Evolutionary conservation across 2,797 vertebrate species (phyloP).

Genomic region (Octomys mimax): DNA sequence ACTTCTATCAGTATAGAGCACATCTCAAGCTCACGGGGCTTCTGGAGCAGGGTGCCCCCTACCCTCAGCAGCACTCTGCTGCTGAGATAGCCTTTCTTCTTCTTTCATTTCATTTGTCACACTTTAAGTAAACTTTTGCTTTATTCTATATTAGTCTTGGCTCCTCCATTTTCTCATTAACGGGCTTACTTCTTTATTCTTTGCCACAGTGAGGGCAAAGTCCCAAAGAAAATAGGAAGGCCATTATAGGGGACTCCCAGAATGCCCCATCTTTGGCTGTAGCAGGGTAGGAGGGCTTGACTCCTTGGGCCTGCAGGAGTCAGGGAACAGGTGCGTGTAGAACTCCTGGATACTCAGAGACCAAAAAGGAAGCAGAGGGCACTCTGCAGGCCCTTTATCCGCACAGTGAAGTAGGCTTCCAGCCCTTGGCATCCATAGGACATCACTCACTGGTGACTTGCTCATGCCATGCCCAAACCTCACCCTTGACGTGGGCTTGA

Average conservation of each 20-base stretch:
- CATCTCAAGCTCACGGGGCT: not conserved
- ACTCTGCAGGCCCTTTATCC: conserved; percentile 97
- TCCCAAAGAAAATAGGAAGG: not conserved
- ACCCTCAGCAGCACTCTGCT: not conserved
- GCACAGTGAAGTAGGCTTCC: conserved; percentile 92
- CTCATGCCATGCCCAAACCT: conserved; percentile 97
- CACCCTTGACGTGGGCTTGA: conserved; percentile 97
- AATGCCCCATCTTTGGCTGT: conserved; percentile 81
- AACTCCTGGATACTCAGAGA: too few species aligned
- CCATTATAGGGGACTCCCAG: not conserved
- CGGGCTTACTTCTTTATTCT: not conserved
- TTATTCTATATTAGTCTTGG: not conserved
- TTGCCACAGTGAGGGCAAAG: not conserved
- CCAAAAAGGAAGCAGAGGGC: too few species aligned
- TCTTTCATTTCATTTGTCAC: not conserved
- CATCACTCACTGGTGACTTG: conserved; percentile 95
- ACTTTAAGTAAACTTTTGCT: not conserved
- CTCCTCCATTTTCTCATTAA: not conserved
- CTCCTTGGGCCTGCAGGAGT: conserved; percentile 93
- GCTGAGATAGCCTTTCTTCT: not conserved
- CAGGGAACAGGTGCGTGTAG: conserved; percentile 92
- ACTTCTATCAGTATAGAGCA: not conserved
- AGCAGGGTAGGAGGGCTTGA: conserved; percentile 92
- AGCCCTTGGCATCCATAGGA: conserved; percentile 92
- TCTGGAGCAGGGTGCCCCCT: not conserved